Evolutionary conservation across 2,888 invertebrate genomes (phyloP).

Genomic region (Macrosiphum euphorbiae): DNA sequence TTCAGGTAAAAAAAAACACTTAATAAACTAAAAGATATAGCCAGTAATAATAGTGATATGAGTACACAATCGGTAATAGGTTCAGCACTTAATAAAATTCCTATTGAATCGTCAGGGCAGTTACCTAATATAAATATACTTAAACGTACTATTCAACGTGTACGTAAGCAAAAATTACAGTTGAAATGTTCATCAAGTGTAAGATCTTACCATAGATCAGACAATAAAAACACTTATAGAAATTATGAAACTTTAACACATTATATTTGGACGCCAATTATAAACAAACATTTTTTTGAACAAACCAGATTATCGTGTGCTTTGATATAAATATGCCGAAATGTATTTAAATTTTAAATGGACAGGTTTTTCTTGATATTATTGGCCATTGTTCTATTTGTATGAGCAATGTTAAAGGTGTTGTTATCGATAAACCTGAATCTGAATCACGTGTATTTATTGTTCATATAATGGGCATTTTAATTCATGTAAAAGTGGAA

Average conservation of each 20-base stretch:
- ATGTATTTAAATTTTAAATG: not conserved
- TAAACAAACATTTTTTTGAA: not conserved
- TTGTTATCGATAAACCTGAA: not conserved
- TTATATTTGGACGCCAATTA: not conserved
- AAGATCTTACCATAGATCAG: too few species aligned
- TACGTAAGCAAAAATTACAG: too few species aligned
- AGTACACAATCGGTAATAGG: too few species aligned
- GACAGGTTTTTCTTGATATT: not conserved
- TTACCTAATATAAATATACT: too few species aligned
- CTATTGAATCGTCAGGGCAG: too few species aligned
- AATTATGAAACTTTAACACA: conserved; percentile 12
- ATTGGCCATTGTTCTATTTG: conserved; percentile 11
- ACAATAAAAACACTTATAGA: not conserved
- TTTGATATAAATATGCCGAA: conserved; percentile 4
- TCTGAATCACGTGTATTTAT: not conserved
- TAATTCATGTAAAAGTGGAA: not conserved
- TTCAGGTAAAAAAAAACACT: too few species aligned
- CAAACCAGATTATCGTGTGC: not conserved
- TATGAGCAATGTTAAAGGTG: not conserved
- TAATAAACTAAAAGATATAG: too few species aligned
- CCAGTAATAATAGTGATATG: too few species aligned
- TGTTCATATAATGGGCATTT: not conserved
- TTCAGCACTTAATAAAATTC: too few species aligned
- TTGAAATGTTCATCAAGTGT: too few species aligned
- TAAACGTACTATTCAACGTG: too few species aligned